Evolutionary conservation across 2,797 vertebrate species (phyloP), one percentile per base, ranked within the genome.

Genomic region (Malurus splendens): DNA sequence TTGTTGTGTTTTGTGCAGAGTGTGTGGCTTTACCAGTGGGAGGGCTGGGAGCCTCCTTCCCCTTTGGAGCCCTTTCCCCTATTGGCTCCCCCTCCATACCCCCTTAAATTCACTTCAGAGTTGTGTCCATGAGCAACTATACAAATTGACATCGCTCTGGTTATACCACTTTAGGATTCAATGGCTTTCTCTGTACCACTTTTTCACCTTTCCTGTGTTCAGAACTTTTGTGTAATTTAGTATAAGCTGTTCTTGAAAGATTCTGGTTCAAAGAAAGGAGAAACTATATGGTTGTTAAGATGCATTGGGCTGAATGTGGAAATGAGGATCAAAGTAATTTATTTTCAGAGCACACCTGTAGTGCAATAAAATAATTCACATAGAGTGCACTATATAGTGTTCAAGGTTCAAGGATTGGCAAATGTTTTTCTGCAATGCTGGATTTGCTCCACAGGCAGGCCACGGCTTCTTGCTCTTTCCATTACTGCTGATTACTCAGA

Each of bases 351-450:
- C 64, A 87, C 91, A 93, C 84, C 82, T 90, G 87, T 94, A 94
- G 60, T 72, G 80, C 74, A 93, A 93, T 93, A 92, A 94, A 95
- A 89, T 83, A 83, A 90, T 95, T 93, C 68, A 22, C 71, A 86
- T 82, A 89, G 32, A 30, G 73, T 41, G n/a, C 54, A 78, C 52
- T 81, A 44, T 87, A 48, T 8, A 71, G 51, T 67, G 92, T 89
- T 92, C 90, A 94, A 92, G 54, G 92, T 91, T 95, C 94, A 95
- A 92, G 93, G 94, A 83, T 86, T 55, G 75, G 90, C 77, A 93
- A 94, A 93, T 45, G 54, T 89, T 93, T 93, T 92, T 79, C 80
- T 93, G 79, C 78, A 89, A 23, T 48, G 25, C 48, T 93, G 80
- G 80, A 42, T 89, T 86, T 90, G n/a, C 39, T 90, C 44, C 64